Percentiles rank a stretch among this genome's conserved stretches.
Evolutionary conservation across 2,888 invertebrate species (phyloP).

Genomic region (Flexamia atlantica): DNA sequence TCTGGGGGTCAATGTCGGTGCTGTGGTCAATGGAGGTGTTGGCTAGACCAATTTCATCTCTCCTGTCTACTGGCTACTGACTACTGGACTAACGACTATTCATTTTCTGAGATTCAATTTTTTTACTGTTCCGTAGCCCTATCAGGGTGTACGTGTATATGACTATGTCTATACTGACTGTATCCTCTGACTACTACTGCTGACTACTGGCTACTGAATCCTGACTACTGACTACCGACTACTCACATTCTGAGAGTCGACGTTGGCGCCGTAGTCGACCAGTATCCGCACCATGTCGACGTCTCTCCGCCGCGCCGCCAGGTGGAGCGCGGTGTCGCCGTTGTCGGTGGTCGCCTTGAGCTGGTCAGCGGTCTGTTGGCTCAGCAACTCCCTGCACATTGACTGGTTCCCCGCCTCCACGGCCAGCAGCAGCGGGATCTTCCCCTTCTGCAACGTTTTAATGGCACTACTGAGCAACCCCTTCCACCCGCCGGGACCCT

Average conservation of each 20-base stretch:
- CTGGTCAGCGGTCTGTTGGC: constrained; percentile 92
- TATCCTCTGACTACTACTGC: too few species aligned
- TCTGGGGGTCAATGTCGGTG: too few species aligned
- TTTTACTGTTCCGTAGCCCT: too few species aligned
- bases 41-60: too few species aligned
- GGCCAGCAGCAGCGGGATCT: constrained; percentile 94
- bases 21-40: too few species aligned
- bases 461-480: constrained; percentile 58
- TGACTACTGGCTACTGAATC: too few species aligned
- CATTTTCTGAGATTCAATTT: too few species aligned
- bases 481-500: constrained; percentile 68
- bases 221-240: background rate
- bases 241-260: constrained; percentile 92
- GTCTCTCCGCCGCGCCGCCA: constrained; percentile 95
- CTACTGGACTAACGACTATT: too few species aligned
- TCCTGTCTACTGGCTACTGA: too few species aligned
- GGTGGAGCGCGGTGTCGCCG: constrained; percentile 96
- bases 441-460: constrained; percentile 86
- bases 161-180: too few species aligned
- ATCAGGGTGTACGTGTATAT: too few species aligned
- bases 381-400: constrained; percentile 95
- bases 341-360: constrained; percentile 89
- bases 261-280: constrained; percentile 94
- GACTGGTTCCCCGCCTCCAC: constrained; percentile 97
- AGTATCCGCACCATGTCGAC: constrained; percentile 95